Evolutionary conservation across 2,113 vertebrate genomes (phyloP), one percentile per base, ranked within the genome.

Genomic region (Sitta europaea): DNA sequence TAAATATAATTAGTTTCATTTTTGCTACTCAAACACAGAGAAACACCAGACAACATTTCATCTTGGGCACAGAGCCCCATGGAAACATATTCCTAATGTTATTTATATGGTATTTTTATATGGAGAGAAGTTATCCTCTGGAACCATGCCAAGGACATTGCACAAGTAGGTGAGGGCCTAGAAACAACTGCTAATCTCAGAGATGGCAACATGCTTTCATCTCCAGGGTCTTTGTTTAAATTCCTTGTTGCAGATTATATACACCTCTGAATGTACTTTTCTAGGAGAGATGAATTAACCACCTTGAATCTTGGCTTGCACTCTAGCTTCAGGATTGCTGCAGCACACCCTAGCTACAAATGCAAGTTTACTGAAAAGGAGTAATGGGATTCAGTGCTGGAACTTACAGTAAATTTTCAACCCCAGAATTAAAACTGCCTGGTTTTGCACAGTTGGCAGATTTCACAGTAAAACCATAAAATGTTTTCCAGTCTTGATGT

Each of bases 31-130:
- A 70, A 65, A 94, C 50, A 76, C 71, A 76, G 15, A 47, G 42
- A 91, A 95, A 42, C 29, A 82, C 42, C 45, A 82, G 38, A 40
- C 48, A 94, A 72, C 20, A 55, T 88, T 85, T 90, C 1, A 1
- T 73, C 42, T 74, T 47, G 24, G 11, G 35, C 54, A 73, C 29
- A 80, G 35, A 76, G 12, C 8, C 33, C 12, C 27, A 73, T 23
- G 0, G 0, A 85, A 88, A 85, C 7, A 59, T 76, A 82, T 54
- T 87, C 50, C 6, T 79, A 42, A 72, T 36, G 19, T 58, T 85
- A 84, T 85, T 92, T 92, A 76, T 68, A 72, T 21, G 14, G 16
- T 54, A 87, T 90, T 91, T 95, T 92, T 87, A 90, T 87, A 81
- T 6, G 50, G 25, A 82, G 23, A 66, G 22, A 86, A 81, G 25